Base-by-base conservation (phyloP, 2,797 vertebrate species). In the Delichon dasypus region DNA sequence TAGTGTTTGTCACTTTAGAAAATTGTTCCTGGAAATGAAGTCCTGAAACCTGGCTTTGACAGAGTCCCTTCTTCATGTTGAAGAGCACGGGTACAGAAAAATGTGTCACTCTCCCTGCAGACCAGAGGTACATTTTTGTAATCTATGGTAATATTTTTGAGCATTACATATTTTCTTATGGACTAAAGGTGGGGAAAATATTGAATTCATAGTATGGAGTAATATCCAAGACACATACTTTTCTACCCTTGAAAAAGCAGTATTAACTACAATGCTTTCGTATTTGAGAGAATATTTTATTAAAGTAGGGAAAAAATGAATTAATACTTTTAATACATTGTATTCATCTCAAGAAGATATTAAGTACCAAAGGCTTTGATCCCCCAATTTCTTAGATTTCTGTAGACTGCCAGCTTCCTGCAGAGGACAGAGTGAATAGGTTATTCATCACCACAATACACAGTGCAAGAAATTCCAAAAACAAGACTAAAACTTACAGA, bases 1-100 rank as follows among this genome's bases (percentile, higher is more conserved):
- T 97, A 98, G 98, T 97, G 97, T 97, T 98, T 98, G 97, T 98
- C 97, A 98, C 96, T 98, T 98, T 89, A 97, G 96, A 97, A 98
- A 98, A 98, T 97, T 97, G 96, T 97, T 97, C 94, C 96, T 96
- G 93, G 96, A 97, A 98, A 97, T 97, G 96, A 98, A 96, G 96
- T 98, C 97, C 95, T 92, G 93, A 97, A 98, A 97, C 71, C 94
- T 93, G 95, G 76, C 89, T 88, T 95, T 96, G 95, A 97, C 94
- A 95, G 94, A 94, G 38, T 70, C 86, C 80, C 92, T 97, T 96
- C 91, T 79, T 87, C 91, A 87, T 83, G 91, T 60, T 96, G 95
- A 97, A 94, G 95, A 97, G 96, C 89, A 95, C 2, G 7, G 80
- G 65, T 93, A 93, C 51, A 84, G 90, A 93, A 97, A 97, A 97